These are phyloP conservation scores for Equus przewalskii DNA, from an alignment of 2,113 vertebrate genomes.

Conservation along the genomic window DNA sequence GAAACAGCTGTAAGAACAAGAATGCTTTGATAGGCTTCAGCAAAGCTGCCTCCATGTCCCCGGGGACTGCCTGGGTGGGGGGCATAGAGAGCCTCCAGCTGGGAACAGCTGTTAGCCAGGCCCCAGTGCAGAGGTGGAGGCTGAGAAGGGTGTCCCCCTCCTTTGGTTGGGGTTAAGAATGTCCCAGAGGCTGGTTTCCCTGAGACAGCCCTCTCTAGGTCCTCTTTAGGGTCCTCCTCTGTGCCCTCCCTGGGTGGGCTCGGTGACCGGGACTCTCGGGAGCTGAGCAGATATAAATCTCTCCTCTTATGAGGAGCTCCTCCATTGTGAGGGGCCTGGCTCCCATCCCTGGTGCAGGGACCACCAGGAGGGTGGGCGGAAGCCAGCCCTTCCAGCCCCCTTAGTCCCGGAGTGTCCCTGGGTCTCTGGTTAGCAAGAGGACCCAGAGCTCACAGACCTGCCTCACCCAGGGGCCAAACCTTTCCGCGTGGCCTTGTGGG, in stretches of 20 bases:
- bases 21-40: slow-evolving; percentile 65
- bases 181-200: neutral
- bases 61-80: neutral
- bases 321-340: neutral
- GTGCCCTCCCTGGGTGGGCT: neutral
- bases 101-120: slow-evolving; percentile 51
- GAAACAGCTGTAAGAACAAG: slow-evolving; percentile 53
- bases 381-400: neutral
- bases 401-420: neutral
- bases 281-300: neutral
- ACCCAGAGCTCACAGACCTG: neutral
- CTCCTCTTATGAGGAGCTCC: neutral
- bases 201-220: neutral
- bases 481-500: neutral
- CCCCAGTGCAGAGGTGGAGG: neutral
- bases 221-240: neutral
- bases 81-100: neutral
- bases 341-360: neutral
- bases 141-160: neutral
- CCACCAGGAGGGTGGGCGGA: neutral
- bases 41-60: slow-evolving; percentile 41
- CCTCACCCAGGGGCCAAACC: neutral
- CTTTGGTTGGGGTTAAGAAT: slow-evolving; percentile 15
- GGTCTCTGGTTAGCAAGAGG: neutral
- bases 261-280: neutral